A percentile compares a stretch with the other conserved stretches of the same genome.
phyloP scores from a whole-genome alignment of 2,888 invertebrate species.

The Eupithecia pulchellata region DNA sequence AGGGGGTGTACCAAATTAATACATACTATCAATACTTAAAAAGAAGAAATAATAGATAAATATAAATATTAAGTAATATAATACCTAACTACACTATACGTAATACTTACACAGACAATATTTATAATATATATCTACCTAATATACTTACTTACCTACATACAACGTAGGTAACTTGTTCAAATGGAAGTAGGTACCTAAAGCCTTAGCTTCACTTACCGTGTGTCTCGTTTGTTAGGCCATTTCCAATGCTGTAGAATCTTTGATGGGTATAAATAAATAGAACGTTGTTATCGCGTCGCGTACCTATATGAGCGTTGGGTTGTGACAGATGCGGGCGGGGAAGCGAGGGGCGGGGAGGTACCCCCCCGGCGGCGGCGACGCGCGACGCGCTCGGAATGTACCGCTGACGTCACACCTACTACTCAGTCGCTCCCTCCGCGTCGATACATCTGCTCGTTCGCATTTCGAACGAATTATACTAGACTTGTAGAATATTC shows the following conservation, averaged over 20 bases:
- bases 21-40: too few species aligned
- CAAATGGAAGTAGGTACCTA: too few species aligned
- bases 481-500: background rate
- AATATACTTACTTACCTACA: too few species aligned
- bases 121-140: too few species aligned
- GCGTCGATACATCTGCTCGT: background rate
- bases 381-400: background rate
- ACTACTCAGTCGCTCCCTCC: slow-evolving; percentile 18
- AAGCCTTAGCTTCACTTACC: background rate
- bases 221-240: background rate
- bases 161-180: too few species aligned
- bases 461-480: background rate
- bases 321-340: background rate
- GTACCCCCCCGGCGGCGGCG: background rate
- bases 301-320: slow-evolving; percentile 5
- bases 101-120: too few species aligned
- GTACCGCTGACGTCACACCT: slow-evolving; percentile 20
- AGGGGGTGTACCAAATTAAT: too few species aligned
- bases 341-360: background rate
- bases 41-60: too few species aligned
- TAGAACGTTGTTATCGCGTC: background rate
- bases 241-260: slow-evolving; percentile 19
- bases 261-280: slow-evolving; percentile 15
- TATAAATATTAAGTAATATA: too few species aligned
- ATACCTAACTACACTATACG: too few species aligned